Evolutionary conservation across 2,888 invertebrate genomes (phyloP).

Genomic region (Drosophila infuscata): DNA sequence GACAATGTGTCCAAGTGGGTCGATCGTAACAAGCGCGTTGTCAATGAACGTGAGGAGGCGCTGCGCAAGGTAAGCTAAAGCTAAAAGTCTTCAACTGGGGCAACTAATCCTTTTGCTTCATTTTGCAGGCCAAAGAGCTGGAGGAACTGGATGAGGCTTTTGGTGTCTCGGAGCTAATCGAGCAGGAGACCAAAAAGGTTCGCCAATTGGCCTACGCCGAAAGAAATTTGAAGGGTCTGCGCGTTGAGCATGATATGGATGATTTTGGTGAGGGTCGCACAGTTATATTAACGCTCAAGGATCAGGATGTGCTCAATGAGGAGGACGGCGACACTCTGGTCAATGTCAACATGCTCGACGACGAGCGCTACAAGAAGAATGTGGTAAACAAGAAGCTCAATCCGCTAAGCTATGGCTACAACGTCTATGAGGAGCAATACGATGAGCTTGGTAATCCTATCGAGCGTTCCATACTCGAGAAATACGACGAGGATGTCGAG

Average conservation of each 20-base stretch:
- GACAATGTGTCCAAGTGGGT: slow-evolving; percentile 94
- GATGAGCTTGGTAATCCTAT: slow-evolving; percentile 89
- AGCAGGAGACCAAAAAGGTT: slow-evolving; percentile 89
- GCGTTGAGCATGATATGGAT: slow-evolving; percentile 92
- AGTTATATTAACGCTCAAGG: slow-evolving; percentile 96
- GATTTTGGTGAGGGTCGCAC: slow-evolving; percentile 91
- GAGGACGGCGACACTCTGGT: slow-evolving; percentile 95
- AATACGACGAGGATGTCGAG: slow-evolving; percentile 95
- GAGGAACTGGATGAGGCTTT: slow-evolving; percentile 98
- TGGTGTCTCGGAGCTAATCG: slow-evolving; percentile 94
- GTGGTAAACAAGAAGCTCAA: slow-evolving; percentile 93
- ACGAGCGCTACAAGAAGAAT: slow-evolving; percentile 94
- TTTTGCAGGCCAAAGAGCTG: slow-evolving; percentile 92
- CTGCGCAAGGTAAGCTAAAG: slow-evolving; percentile 87
- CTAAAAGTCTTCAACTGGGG: background rate
- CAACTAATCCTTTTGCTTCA: slow-evolving; percentile 23
- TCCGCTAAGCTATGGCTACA: slow-evolving; percentile 92
- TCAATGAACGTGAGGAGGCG: slow-evolving; percentile 93
- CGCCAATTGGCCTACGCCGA: slow-evolving; percentile 88
- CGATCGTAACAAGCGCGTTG: slow-evolving; percentile 90
- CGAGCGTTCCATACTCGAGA: slow-evolving; percentile 90
- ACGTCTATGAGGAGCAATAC: slow-evolving; percentile 92
- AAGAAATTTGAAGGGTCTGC: slow-evolving; percentile 91
- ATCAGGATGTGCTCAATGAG: slow-evolving; percentile 95
- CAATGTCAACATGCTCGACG: slow-evolving; percentile 95